phyloP scores from a whole-genome alignment of 1,140 invertebrate genomes.

The Acromyrmex charruanus region DNA sequence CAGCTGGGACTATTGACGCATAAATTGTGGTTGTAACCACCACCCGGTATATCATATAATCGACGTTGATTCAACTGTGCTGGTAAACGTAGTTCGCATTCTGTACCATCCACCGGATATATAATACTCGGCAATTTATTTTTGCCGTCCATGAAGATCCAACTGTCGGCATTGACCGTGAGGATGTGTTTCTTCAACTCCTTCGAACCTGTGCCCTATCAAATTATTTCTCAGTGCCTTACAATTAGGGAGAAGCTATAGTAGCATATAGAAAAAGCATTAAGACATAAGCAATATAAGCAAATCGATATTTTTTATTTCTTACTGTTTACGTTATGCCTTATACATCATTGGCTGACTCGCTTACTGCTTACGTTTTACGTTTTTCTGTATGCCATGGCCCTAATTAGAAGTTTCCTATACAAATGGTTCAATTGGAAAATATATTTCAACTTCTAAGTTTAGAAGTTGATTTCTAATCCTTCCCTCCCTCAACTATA shows the following conservation, averaged over 20 bases:
- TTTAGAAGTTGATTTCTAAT: not conserved
- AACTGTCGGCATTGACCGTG: constrained; percentile 87
- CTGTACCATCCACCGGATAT: constrained; percentile 88
- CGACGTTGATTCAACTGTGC: constrained; percentile 86
- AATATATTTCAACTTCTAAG: not conserved
- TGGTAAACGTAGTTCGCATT: constrained; percentile 90
- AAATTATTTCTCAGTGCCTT: not conserved
- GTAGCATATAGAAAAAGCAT: too few species aligned
- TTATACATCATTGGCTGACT: too few species aligned
- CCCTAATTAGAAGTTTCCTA: not conserved
- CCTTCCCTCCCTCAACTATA: not conserved
- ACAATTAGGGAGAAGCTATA: too few species aligned
- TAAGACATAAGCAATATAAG: too few species aligned
- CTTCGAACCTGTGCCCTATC: constrained; percentile 80
- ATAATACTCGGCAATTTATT: constrained; percentile 82
- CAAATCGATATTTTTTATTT: too few species aligned
- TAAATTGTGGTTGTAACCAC: constrained; percentile 93
- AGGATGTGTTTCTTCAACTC: constrained; percentile 87
- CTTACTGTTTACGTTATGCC: too few species aligned
- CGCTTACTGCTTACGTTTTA: too few species aligned
- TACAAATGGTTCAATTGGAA: not conserved
- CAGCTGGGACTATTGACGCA: constrained; percentile 86
- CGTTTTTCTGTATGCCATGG: too few species aligned
- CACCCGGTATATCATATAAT: constrained; percentile 83
- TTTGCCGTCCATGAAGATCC: constrained; percentile 84